A percentile compares a stretch with the other conserved stretches of the same genome.
phyloP scores from a whole-genome alignment of 2,888 invertebrate genomes.

The Steinernema scapterisci region DNA sequence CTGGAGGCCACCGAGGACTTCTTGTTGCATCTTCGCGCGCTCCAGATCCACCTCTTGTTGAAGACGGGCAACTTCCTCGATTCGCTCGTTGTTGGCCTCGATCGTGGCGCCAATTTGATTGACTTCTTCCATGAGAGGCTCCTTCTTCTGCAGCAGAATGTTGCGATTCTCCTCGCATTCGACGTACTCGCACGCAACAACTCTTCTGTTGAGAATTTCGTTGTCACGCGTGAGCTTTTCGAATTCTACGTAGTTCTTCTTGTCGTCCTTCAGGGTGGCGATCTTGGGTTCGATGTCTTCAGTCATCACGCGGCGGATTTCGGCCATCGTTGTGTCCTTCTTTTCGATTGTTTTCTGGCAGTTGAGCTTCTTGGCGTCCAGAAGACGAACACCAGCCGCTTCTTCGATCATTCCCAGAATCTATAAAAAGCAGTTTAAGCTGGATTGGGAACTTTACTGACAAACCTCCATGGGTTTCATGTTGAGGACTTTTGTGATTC shows the following conservation, averaged over 20 bases:
- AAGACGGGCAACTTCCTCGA: constrained; percentile 49
- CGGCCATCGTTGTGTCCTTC: constrained; percentile 86
- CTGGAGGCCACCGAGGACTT: constrained; percentile 3
- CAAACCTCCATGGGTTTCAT: constrained; percentile 94
- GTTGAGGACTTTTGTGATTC: constrained; percentile 95
- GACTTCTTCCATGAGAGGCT: constrained; percentile 34
- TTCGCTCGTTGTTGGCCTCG: constrained; percentile 18
- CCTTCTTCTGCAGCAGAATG: constrained; percentile 72
- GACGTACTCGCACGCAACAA: constrained; percentile 78
- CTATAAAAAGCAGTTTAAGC: constrained; percentile 69
- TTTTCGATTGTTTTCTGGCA: constrained; percentile 86
- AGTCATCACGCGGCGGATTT: constrained; percentile 73
- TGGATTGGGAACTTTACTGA: constrained; percentile 15
- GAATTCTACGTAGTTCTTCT: constrained; percentile 83
- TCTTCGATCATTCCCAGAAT: constrained; percentile 97
- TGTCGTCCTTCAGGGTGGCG: constrained; percentile 82
- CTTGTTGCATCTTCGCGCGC: constrained; percentile 28
- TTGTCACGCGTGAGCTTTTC: constrained; percentile 83
- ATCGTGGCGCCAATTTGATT: constrained; percentile 10
- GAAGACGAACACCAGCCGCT: constrained; percentile 95
- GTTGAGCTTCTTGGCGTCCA: constrained; percentile 87
- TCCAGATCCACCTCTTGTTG: constrained; percentile 36
- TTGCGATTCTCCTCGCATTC: constrained; percentile 73
- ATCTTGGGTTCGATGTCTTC: constrained; percentile 91
- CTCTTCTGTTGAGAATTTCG: constrained; percentile 79